Conservation (phyloP, 2,113 vertebrate species). For the Tringa solitaria region DNA sequence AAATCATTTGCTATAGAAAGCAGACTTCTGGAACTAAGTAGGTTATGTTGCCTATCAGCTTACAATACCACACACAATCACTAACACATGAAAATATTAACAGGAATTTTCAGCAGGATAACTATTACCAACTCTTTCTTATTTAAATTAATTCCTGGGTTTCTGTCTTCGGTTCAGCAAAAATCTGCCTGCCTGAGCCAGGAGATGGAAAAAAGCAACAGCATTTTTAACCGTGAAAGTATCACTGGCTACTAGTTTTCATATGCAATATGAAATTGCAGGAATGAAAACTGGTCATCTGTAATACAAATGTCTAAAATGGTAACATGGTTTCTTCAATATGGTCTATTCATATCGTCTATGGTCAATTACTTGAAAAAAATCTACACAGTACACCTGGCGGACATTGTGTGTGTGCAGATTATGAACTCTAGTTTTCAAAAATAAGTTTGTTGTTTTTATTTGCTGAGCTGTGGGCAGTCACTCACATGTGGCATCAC, state of each 20-base stretch:
- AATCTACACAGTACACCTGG: neutral
- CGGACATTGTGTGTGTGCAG: rapidly evolving
- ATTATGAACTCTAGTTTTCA: neutral
- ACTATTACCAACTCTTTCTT: neutral
- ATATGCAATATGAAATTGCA: neutral
- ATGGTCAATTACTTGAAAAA: neutral
- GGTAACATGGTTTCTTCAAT: neutral
- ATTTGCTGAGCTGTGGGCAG: neutral
- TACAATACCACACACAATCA: neutral
- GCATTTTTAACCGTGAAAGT: neutral
- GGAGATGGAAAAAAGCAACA: neutral
- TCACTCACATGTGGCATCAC: neutral
- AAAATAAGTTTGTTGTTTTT: neutral
- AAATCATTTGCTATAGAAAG: constrained; percentile 2
- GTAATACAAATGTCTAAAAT: neutral
- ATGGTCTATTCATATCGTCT: neutral
- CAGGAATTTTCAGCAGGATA: neutral
- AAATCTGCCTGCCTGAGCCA: neutral
- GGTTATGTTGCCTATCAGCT: neutral
- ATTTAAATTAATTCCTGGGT: constrained; percentile 11
- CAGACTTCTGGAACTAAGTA: constrained; percentile 17
- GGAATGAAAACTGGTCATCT: neutral
- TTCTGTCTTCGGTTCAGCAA: neutral
- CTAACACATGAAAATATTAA: neutral
- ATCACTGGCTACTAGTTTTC: neutral